Conservation (phyloP, 2,797 vertebrate genomes). For the Dicrostonyx torquatus region DNA sequence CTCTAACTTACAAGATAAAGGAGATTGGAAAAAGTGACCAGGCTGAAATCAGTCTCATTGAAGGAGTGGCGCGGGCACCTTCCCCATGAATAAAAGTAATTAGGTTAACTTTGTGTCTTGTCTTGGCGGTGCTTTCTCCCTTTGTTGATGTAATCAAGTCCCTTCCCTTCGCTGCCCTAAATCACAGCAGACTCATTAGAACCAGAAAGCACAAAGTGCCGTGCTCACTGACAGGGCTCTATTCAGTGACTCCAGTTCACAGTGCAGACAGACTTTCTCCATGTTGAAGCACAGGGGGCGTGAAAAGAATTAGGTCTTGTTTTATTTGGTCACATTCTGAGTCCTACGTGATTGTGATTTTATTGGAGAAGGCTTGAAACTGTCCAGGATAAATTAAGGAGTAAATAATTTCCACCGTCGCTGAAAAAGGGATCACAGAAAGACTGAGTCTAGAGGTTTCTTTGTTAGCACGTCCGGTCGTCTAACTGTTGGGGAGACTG, state of each 20-base stretch:
- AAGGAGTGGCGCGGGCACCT: slow-evolving; percentile 1
- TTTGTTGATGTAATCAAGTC: slow-evolving; percentile 46
- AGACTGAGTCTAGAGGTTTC: slow-evolving; percentile 45
- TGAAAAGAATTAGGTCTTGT: slow-evolving; percentile 17
- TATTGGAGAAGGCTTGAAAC: slow-evolving; percentile 49
- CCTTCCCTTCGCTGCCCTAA: slow-evolving; percentile 45
- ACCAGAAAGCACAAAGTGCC: slow-evolving; percentile 32
- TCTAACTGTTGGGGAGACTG: not conserved
- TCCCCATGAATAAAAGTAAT: slow-evolving; percentile 53
- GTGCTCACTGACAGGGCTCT: not conserved
- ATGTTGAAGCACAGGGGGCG: not conserved
- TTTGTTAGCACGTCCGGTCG: slow-evolving; percentile 55
- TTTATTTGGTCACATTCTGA: slow-evolving; percentile 58
- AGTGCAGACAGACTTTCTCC: not conserved
- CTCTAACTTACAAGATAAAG: slow-evolving; percentile 31
- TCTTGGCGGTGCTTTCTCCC: slow-evolving; percentile 40
- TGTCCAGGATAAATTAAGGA: slow-evolving; percentile 62
- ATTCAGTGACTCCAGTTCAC: slow-evolving; percentile 12
- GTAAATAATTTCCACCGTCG: slow-evolving; percentile 21
- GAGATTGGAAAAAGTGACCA: slow-evolving; percentile 42
- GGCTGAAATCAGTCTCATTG: slow-evolving; percentile 56
- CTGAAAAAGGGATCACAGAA: slow-evolving; percentile 41
- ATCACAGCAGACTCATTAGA: slow-evolving; percentile 23
- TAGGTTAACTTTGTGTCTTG: slow-evolving; percentile 34
- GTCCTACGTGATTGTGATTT: slow-evolving; percentile 43